phyloP scores from a whole-genome alignment of 2,888 invertebrate genomes.

The Spatulosminthurus flaviceps region DNA sequence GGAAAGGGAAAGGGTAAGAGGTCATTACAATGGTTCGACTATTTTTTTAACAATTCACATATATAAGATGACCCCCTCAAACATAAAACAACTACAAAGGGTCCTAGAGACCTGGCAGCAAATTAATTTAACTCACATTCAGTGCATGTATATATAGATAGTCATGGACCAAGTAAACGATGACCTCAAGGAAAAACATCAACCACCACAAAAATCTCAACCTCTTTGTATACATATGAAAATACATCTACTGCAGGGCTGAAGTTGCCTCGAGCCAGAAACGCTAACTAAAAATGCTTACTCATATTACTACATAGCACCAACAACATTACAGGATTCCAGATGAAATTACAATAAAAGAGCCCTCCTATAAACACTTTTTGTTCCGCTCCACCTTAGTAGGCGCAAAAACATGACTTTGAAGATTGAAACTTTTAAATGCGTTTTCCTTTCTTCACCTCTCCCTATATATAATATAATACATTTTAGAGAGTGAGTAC shows the following conservation, averaged over 20 bases:
- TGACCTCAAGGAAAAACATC: conserved; percentile 5
- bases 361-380: conserved; percentile 9
- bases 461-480: too few relatives aligned
- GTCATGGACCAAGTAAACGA: conserved; percentile 9
- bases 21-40: not conserved
- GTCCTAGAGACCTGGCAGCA: conserved; percentile 9
- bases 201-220: too few relatives aligned
- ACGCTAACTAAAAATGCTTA: conserved; percentile 24
- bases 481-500: too few relatives aligned
- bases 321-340: conserved; percentile 6
- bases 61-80: conserved; percentile 3
- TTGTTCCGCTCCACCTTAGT: not conserved
- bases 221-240: not conserved
- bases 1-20: not conserved
- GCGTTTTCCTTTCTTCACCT: not conserved
- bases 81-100: not conserved
- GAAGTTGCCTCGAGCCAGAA: conserved; percentile 26
- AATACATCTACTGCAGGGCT: not conserved
- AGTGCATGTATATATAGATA: too few relatives aligned
- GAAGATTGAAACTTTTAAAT: not conserved
- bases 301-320: conserved; percentile 24
- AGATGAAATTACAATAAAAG: conserved; percentile 14
- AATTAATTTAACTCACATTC: conserved; percentile 9
- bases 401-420: conserved; percentile 7
- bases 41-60: not conserved